phyloP scores from a whole-genome alignment of 2,888 invertebrate genomes.

The Platynereis dumerilii region DNA sequence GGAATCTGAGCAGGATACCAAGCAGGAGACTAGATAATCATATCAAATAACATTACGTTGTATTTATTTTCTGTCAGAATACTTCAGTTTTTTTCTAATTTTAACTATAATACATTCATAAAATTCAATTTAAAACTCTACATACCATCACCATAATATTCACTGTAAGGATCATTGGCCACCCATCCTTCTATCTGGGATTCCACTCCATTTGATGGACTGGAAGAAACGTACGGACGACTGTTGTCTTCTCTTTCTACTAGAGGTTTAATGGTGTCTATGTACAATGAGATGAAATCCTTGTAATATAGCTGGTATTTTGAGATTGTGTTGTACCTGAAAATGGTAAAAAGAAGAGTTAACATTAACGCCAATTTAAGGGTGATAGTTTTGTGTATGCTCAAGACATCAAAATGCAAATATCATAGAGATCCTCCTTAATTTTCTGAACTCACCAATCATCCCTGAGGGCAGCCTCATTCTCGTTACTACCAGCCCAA shows the following conservation, averaged over 20 bases:
- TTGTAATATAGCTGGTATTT: slow-evolving; percentile 42
- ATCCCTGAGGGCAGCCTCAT: slow-evolving; percentile 84
- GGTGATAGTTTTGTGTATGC: too few relatives aligned
- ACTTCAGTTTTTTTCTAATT: too few relatives aligned
- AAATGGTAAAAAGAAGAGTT: not conserved
- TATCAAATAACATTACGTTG: too few relatives aligned
- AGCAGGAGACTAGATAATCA: too few relatives aligned
- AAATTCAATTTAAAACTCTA: too few relatives aligned
- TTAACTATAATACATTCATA: too few relatives aligned
- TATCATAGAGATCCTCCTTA: too few relatives aligned
- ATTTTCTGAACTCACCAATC: too few relatives aligned
- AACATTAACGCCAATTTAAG: too few relatives aligned
- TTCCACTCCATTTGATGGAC: slow-evolving; percentile 72
- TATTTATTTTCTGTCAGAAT: too few relatives aligned
- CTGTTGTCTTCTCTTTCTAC: slow-evolving; percentile 65
- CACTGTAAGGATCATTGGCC: slow-evolving; percentile 78
- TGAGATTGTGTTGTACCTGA: slow-evolving; percentile 22
- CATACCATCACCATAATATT: slow-evolving; percentile 83
- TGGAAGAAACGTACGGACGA: slow-evolving; percentile 81
- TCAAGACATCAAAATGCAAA: too few relatives aligned
- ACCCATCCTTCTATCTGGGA: slow-evolving; percentile 75
- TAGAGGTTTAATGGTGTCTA: slow-evolving; percentile 75
- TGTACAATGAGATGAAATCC: slow-evolving; percentile 86
- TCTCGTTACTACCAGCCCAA: slow-evolving; percentile 97
- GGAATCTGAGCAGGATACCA: too few relatives aligned